Evolutionary conservation across 2,888 invertebrate genomes (phyloP).

Genomic region (Criorhina ranunculi): DNA sequence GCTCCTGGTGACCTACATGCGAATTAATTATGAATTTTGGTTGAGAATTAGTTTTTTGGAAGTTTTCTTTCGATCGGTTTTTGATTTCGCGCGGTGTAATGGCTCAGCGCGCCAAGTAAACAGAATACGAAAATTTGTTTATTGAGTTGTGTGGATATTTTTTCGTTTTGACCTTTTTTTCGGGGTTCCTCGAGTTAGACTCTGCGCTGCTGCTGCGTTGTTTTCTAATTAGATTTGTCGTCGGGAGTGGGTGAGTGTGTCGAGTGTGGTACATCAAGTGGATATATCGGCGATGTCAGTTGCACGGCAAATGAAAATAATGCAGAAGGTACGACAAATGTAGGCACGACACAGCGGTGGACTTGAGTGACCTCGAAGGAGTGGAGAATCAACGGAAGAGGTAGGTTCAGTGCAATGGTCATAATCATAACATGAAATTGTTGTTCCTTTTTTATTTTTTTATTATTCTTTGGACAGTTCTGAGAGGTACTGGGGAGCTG

Average conservation of each 20-base stretch:
- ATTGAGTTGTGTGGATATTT: slow-evolving; percentile 35
- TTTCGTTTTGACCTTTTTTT: slow-evolving; percentile 27
- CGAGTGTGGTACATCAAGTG: slow-evolving; percentile 45
- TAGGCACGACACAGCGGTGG: slow-evolving; percentile 26
- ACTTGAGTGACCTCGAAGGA: slow-evolving; percentile 66
- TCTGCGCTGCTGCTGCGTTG: slow-evolving; percentile 58
- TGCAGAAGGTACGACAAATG: slow-evolving; percentile 50
- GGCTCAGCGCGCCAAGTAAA: slow-evolving; percentile 61
- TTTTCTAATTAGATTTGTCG: slow-evolving; percentile 75
- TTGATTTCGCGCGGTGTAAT: slow-evolving; percentile 43
- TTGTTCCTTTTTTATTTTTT: slow-evolving; percentile 28
- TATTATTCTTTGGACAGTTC: slow-evolving; percentile 8
- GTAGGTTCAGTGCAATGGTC: slow-evolving; percentile 55
- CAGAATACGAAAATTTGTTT: slow-evolving; percentile 25
- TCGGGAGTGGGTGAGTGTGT: slow-evolving; percentile 38
- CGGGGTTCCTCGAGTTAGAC: slow-evolving; percentile 38
- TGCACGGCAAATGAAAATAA: slow-evolving; percentile 42
- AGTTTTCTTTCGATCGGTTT: slow-evolving; percentile 39
- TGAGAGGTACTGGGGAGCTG: slow-evolving; percentile 1
- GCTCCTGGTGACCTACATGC: slow-evolving; percentile 76
- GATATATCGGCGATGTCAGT: slow-evolving; percentile 26
- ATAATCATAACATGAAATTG: slow-evolving; percentile 58
- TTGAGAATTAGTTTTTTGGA: slow-evolving; percentile 45
- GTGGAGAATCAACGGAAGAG: slow-evolving; percentile 45
- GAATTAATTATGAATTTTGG: slow-evolving; percentile 72